Evolutionary conservation across 2,113 vertebrate genomes (phyloP).

Genomic region (Psittacula cyanocephala): DNA sequence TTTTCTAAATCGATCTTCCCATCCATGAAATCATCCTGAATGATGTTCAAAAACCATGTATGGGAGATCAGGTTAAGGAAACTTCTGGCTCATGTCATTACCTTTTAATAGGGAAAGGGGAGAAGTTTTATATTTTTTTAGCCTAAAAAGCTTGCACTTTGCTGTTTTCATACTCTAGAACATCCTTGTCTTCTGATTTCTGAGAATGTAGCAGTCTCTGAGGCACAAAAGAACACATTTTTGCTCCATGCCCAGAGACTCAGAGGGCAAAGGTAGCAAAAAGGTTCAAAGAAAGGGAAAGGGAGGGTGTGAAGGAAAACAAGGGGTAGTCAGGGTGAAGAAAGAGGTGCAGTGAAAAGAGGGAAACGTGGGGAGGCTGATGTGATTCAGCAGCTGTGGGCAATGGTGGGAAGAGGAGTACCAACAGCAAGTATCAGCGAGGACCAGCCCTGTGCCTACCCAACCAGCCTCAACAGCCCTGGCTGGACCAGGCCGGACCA

Average conservation of each 20-base stretch:
- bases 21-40: conserved; percentile 67
- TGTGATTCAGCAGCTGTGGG: not conserved
- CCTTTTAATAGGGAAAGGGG: not conserved
- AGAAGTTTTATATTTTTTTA: not conserved
- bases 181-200: not conserved
- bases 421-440: not conserved
- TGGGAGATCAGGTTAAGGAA: conserved; percentile 63
- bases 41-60: conserved; percentile 71
- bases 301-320: not conserved
- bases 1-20: conserved; percentile 63
- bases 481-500: accelerated
- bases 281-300: not conserved
- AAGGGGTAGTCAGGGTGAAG: not conserved
- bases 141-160: not conserved
- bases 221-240: not conserved
- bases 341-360: not conserved
- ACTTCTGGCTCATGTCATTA: not conserved
- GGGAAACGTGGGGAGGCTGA: accelerated
- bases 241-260: not conserved
- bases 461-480: accelerated
- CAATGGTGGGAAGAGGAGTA: accelerated
- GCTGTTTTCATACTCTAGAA: not conserved
- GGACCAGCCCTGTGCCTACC: not conserved
- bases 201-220: not conserved
- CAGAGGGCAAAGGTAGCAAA: not conserved